A percentile compares a stretch with the other conserved stretches of the same genome.
These are phyloP conservation scores for Girardia tigrina DNA, from an alignment of 2,888 invertebrate species.

Conservation along the genomic window DNA sequence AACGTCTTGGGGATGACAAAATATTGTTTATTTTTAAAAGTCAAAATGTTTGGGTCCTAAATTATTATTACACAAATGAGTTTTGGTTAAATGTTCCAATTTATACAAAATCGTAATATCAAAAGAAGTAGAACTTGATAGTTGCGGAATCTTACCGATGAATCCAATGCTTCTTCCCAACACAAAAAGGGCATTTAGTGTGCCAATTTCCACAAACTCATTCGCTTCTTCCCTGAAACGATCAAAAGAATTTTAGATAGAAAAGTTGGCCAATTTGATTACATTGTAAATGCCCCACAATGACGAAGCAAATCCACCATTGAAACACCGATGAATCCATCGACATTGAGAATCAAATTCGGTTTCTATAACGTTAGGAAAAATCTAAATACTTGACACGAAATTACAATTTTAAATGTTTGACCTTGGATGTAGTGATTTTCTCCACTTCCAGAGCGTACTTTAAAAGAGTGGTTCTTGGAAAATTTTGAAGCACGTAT, in stretches of 20 bases:
- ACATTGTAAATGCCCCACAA: constrained; percentile 82
- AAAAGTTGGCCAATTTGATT: constrained; percentile 40
- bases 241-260: background rate
- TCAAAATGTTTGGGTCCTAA: too few species aligned
- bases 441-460: constrained; percentile 95
- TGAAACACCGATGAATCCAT: constrained; percentile 88
- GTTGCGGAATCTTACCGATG: too few species aligned
- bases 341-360: constrained; percentile 96
- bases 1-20: too few species aligned
- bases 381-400: constrained; percentile 24
- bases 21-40: too few species aligned
- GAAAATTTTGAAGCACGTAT: constrained; percentile 81
- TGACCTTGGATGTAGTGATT: constrained; percentile 75
- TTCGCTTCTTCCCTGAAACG: constrained; percentile 73
- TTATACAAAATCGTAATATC: too few species aligned
- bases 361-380: constrained; percentile 60
- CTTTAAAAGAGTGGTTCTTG: constrained; percentile 75
- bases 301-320: constrained; percentile 89
- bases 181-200: constrained; percentile 93
- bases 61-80: too few species aligned
- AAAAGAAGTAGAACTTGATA: too few species aligned
- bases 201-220: constrained; percentile 89
- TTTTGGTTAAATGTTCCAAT: too few species aligned
- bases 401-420: constrained; percentile 24
- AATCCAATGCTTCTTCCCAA: constrained; percentile 94